These are phyloP conservation scores for Steromphala cineraria DNA, from an alignment of 2,888 invertebrate species.

Conservation along the genomic window DNA sequence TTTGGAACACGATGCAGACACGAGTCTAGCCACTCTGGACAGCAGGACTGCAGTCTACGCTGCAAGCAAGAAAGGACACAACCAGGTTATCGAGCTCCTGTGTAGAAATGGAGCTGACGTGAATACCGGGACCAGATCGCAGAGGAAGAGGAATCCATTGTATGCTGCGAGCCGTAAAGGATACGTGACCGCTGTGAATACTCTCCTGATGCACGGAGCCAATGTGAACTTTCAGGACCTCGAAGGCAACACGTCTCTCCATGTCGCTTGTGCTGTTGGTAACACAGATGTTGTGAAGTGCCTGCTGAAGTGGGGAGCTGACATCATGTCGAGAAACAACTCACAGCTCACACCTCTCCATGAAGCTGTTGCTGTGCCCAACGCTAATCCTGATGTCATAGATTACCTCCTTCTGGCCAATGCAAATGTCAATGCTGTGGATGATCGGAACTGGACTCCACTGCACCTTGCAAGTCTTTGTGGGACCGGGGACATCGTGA, in stretches of 20 bases:
- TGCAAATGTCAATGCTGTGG: background rate
- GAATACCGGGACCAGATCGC: background rate
- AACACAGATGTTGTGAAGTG: background rate
- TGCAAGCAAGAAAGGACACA: constrained; percentile 4
- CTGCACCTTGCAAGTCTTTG: constrained; percentile 11
- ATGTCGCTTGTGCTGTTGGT: background rate
- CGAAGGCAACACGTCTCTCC: background rate
- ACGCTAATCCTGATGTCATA: background rate
- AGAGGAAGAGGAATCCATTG: constrained; percentile 1
- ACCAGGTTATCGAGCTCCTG: background rate
- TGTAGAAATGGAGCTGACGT: background rate
- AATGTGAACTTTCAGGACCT: background rate
- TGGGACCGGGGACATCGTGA: background rate
- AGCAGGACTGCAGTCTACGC: background rate
- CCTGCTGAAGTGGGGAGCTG: constrained; percentile 12
- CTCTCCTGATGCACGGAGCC: background rate
- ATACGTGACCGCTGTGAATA: background rate
- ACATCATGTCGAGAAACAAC: background rate
- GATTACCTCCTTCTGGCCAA: background rate
- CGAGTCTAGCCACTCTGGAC: background rate
- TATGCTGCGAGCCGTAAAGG: background rate
- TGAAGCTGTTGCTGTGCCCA: background rate
- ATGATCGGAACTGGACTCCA: background rate
- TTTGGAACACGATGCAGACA: background rate
- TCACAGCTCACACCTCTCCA: background rate